These are phyloP conservation scores for Anguilla rostrata DNA, from an alignment of 2,113 vertebrate species.

Conservation along the genomic window DNA sequence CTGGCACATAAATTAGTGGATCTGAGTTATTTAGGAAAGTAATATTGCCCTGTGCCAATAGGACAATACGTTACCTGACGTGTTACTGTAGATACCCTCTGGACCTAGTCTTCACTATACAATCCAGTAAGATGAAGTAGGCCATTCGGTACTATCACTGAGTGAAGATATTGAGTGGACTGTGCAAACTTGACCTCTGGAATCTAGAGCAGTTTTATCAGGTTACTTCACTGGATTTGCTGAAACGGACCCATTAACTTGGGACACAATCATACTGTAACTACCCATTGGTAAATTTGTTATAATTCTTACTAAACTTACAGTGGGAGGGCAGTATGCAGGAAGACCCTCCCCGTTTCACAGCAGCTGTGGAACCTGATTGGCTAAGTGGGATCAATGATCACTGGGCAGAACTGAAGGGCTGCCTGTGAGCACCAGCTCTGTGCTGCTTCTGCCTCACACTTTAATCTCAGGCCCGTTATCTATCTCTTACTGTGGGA, in stretches of 20 bases:
- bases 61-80: background rate
- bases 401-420: slow-evolving; percentile 31
- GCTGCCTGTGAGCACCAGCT: slow-evolving; percentile 19
- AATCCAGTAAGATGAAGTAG: background rate
- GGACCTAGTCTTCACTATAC: background rate
- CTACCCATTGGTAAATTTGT: background rate
- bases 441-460: slow-evolving; percentile 17
- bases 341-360: slow-evolving; percentile 18
- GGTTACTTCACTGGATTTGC: background rate
- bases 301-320: background rate
- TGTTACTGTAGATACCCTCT: background rate
- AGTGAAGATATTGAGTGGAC: background rate
- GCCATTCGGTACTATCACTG: background rate
- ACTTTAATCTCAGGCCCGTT: slow-evolving; percentile 31
- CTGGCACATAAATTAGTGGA: background rate
- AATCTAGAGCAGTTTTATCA: background rate
- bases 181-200: background rate
- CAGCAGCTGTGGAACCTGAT: background rate
- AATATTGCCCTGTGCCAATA: background rate
- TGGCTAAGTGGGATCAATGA: slow-evolving; percentile 17
- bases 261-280: background rate
- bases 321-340: slow-evolving; percentile 1
- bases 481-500: slow-evolving; percentile 22
- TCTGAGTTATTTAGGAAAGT: background rate
- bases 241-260: background rate